Evolutionary conservation across 2,113 vertebrate genomes (phyloP).

Genomic region (Globicephala melas): DNA sequence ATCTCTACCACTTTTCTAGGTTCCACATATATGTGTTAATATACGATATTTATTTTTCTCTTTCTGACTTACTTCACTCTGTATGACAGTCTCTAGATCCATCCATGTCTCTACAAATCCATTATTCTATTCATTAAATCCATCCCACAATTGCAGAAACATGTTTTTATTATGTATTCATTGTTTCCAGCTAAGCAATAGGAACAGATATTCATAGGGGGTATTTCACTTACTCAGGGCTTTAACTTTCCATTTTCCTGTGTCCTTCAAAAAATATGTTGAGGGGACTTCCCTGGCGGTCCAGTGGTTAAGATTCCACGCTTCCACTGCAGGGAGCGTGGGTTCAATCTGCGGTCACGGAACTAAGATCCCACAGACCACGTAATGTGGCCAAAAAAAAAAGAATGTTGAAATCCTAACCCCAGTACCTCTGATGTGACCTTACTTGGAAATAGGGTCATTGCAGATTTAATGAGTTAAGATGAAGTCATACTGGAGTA

Average conservation of each 20-base stretch:
- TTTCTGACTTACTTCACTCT: too few relatives aligned
- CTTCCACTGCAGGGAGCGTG: background rate
- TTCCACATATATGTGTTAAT: too few relatives aligned
- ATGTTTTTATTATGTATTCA: slow-evolving; percentile 48
- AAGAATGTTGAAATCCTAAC: background rate
- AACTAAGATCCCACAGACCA: background rate
- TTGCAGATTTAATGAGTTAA: background rate
- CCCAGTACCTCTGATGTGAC: background rate
- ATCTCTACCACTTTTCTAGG: too few relatives aligned
- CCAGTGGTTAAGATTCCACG: background rate
- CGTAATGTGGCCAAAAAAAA: background rate
- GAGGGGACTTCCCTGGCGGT: background rate
- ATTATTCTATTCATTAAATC: slow-evolving; percentile 47
- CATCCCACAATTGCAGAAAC: background rate
- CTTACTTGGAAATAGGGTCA: background rate
- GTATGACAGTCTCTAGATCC: too few relatives aligned
- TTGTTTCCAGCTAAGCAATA: slow-evolving; percentile 42
- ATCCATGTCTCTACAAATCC: background rate
- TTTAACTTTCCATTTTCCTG: background rate
- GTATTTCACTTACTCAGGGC: background rate
- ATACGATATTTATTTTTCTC: too few relatives aligned
- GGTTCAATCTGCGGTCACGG: background rate
- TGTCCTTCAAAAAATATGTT: background rate
- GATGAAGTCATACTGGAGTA: background rate
- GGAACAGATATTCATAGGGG: background rate